phyloP scores from a whole-genome alignment of 2,113 vertebrate species.

The Myanophis thanlyinensis region DNA sequence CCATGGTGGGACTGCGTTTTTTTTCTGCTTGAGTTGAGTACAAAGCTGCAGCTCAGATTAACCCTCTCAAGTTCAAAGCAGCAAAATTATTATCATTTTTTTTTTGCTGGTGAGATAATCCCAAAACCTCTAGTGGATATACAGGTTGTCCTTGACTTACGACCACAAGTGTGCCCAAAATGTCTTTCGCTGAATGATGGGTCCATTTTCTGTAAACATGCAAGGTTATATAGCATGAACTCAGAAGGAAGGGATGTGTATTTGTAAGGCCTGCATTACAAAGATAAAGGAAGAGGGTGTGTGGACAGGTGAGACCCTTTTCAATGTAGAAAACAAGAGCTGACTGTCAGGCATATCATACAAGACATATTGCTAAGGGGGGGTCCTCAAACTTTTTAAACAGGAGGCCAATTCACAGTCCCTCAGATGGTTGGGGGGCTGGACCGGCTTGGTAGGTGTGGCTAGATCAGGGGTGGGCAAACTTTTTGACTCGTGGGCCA shows the following conservation, averaged over 20 bases:
- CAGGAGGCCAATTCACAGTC: no score
- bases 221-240: no score
- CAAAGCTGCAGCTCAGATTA: constrained; percentile 48
- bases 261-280: neutral
- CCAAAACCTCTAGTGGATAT: neutral
- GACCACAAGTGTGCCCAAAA: neutral
- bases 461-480: no score
- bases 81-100: neutral
- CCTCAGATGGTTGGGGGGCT: no score
- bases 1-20: constrained; percentile 52
- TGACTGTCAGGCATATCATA: neutral
- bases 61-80: constrained; percentile 45
- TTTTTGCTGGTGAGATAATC: neutral
- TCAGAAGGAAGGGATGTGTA: neutral
- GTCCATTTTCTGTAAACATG: neutral
- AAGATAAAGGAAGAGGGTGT: no score
- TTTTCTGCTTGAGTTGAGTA: constrained; percentile 53
- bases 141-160: neutral
- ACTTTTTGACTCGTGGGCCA: no score
- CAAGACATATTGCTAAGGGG: no score
- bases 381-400: no score
- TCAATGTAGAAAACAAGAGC: neutral
- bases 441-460: no score
- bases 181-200: neutral
- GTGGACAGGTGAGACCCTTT: neutral